Percentiles rank a stretch among this genome's conserved stretches.
phyloP scores from a whole-genome alignment of 2,113 vertebrate species.

The Sinocyclocheilus rhinocerous region DNA sequence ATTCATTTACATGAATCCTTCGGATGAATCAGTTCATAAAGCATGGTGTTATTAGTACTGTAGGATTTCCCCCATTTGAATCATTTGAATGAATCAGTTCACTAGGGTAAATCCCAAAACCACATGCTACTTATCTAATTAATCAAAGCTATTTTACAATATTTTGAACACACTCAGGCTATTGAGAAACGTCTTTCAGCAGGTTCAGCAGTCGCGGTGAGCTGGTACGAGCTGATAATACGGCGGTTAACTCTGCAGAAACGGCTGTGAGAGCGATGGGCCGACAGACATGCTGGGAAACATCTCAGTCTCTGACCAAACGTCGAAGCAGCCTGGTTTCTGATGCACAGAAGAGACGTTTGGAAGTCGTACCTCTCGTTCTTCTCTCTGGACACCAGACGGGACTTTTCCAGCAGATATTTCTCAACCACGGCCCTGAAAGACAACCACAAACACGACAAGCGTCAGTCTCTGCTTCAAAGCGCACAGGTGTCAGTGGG shows the following conservation, averaged over 20 bases:
- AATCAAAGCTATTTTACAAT: background rate
- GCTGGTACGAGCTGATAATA: background rate
- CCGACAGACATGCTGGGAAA: background rate
- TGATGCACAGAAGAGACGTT: background rate
- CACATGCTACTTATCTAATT: background rate
- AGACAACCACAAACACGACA: background rate
- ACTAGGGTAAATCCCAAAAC: background rate
- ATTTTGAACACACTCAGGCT: background rate
- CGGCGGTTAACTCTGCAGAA: background rate
- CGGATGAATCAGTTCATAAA: background rate
- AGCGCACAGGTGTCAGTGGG: background rate
- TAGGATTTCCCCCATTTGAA: background rate
- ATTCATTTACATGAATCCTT: background rate
- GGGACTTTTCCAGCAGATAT: slow-evolving; percentile 97
- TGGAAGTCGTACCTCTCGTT: slow-evolving; percentile 87
- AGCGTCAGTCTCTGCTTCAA: background rate
- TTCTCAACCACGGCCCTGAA: slow-evolving; percentile 95
- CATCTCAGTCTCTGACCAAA: background rate
- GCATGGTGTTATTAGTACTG: background rate
- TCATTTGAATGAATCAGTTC: background rate
- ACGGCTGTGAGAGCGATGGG: background rate
- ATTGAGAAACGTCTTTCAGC: slow-evolving; percentile 54
- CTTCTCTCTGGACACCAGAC: slow-evolving; percentile 94
- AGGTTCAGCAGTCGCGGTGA: slow-evolving; percentile 9
- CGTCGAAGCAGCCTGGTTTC: background rate